These are phyloP conservation scores for Herminia tarsipennalis DNA, from an alignment of 2,888 invertebrate species.

Conservation along the genomic window DNA sequence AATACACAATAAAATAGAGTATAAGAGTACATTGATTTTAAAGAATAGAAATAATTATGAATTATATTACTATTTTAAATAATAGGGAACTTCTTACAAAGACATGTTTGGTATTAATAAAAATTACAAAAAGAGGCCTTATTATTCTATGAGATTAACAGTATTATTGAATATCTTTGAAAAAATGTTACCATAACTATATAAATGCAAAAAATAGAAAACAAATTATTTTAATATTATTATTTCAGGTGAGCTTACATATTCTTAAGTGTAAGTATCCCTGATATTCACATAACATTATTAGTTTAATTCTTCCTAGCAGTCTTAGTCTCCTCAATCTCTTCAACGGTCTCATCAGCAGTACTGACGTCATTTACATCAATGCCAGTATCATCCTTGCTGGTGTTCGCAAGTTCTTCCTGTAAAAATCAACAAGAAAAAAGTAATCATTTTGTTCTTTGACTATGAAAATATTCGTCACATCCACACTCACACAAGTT, in stretches of 20 bases:
- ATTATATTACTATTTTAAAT: slow-evolving; percentile 21
- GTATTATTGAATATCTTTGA: not conserved
- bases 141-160: not conserved
- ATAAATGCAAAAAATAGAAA: not conserved
- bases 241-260: too few relatives aligned
- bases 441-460: not conserved
- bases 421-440: slow-evolving; percentile 37
- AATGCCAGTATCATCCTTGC: slow-evolving; percentile 84
- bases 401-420: slow-evolving; percentile 87
- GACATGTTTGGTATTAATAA: slow-evolving; percentile 1
- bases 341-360: slow-evolving; percentile 64
- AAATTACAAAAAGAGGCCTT: not conserved
- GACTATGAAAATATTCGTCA: not conserved
- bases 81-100: slow-evolving; percentile 8
- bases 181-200: not conserved
- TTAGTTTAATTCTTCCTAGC: slow-evolving; percentile 31
- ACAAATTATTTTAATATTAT: not conserved
- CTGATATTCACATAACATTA: too few relatives aligned
- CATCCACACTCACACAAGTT: too few relatives aligned
- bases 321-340: slow-evolving; percentile 37
- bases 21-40: slow-evolving; percentile 13
- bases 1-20: not conserved
- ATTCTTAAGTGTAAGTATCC: too few relatives aligned
- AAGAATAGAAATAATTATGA: slow-evolving; percentile 3
- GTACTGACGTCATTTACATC: slow-evolving; percentile 81